A percentile compares a stretch with the other conserved stretches of the same genome.
phyloP scores from a whole-genome alignment of 2,113 vertebrate genomes.

The Pyrgilauda ruficollis region DNA sequence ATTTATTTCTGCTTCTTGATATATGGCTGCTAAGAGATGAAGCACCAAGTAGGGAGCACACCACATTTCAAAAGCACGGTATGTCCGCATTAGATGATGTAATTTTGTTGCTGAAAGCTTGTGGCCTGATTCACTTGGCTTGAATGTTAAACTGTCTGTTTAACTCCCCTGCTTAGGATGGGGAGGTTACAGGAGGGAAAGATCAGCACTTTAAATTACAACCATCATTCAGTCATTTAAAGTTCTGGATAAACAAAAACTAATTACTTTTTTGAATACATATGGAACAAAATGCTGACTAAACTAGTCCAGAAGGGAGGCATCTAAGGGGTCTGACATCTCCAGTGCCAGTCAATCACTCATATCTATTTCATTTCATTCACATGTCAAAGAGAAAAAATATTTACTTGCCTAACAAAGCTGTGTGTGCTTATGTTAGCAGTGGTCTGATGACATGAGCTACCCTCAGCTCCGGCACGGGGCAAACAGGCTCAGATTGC shows the following conservation, averaged over 20 bases:
- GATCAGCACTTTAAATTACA: neutral
- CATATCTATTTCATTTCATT: slow-evolving; percentile 31
- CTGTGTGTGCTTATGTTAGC: neutral
- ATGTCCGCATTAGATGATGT: neutral
- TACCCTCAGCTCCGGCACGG: neutral
- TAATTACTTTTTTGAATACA: neutral
- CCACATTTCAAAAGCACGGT: neutral
- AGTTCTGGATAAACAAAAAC: slow-evolving; percentile 8
- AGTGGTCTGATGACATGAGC: slow-evolving; percentile 26
- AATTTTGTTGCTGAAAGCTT: neutral
- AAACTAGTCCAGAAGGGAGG: neutral
- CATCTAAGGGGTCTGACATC: neutral
- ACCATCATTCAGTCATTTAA: neutral
- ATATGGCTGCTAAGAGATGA: neutral
- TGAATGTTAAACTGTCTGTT: neutral
- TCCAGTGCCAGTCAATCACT: neutral
- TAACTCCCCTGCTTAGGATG: neutral
- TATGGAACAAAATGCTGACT: slow-evolving; percentile 23
- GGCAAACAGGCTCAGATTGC: slow-evolving; percentile 6
- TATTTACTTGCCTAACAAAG: slow-evolving; percentile 29
- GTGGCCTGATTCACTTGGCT: neutral
- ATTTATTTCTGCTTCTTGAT: neutral
- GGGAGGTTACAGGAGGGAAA: neutral
- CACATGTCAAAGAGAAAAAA: slow-evolving; percentile 14
- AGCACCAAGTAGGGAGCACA: neutral